These are phyloP conservation scores for Mayetiola destructor DNA, from an alignment of 2,888 invertebrate genomes.

Conservation along the genomic window DNA sequence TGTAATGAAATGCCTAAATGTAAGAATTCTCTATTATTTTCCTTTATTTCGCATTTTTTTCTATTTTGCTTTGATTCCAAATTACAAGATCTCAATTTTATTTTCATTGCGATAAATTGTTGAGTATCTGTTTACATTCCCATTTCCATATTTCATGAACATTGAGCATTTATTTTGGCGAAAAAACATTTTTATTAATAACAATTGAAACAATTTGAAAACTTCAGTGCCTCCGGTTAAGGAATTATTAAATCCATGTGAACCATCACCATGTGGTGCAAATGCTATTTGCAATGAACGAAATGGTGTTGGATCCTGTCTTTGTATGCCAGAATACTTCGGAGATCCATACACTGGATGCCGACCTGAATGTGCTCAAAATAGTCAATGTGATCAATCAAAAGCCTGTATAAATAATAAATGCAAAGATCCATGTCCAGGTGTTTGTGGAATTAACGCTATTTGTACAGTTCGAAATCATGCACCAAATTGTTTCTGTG, in stretches of 20 bases:
- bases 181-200: too few relatives aligned
- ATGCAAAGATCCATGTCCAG: constrained; percentile 64
- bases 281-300: constrained; percentile 64
- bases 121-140: neutral
- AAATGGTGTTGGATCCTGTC: constrained; percentile 63
- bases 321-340: constrained; percentile 64
- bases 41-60: neutral
- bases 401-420: constrained; percentile 63
- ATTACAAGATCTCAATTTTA: too few relatives aligned
- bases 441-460: constrained; percentile 63
- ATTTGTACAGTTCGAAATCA: constrained; percentile 41
- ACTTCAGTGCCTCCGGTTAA: constrained; percentile 32
- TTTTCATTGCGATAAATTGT: neutral
- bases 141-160: too few relatives aligned
- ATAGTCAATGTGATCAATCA: constrained; percentile 55
- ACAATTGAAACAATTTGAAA: constrained; percentile 13
- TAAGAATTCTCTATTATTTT: constrained; percentile 25
- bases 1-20: constrained; percentile 44
- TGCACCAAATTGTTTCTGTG: constrained; percentile 61
- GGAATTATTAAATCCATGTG: constrained; percentile 54
- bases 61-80: neutral
- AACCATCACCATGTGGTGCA: constrained; percentile 63
- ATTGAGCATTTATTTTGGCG: too few relatives aligned
- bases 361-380: constrained; percentile 67
- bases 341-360: constrained; percentile 78